Base-by-base conservation (phyloP, 64 coral and sea anemone species). In the Exaiptasia diaphana region DNA sequence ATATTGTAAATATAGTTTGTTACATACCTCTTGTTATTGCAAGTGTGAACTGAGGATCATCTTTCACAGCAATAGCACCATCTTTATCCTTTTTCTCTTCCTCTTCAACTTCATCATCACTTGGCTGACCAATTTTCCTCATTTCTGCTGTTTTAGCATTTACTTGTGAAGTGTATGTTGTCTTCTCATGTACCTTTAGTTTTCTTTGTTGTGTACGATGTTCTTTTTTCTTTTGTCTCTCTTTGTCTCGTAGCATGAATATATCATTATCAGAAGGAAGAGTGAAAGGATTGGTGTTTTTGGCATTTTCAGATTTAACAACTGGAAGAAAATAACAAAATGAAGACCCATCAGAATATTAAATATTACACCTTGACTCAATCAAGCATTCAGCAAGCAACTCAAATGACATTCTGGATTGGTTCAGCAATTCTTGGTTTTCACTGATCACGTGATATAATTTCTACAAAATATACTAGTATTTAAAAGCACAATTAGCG, bases 71-170 rank as follows among this genome's bases (percentile, higher is more conserved):
- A 54, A 92, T 84, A 38, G 81, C 90, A 18, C 85, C 95, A 93
- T 99, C 95, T 39, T 97, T 88, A 21, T 86, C 83, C 69, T 95
- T 89, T 33, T 80, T 89, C 43, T 93, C 90, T 80, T 80, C 76
- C 26, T 84, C 82, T 49, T 86, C 65, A 77, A 70, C 86, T 38
- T 99, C 95, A 38, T 99, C 95, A 71, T 93, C 95, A 88, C 73
- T 81, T 1, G 80, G 74, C 45, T 89, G 89, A 37, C 59, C 95
- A 85, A 99, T 99, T 76, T 89, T 88, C 35, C 95, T 88, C 95
- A 99, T 99, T 20, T 78, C 85, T 18, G 95, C 95, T 50, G 95
- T 99, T 81, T 99, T 99, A 57, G 95, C 90, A 89, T 99, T 99
- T 15, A 99, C 95, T n/a, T 90, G 73, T 36, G 95, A 93, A 53